Base-by-base conservation (phyloP, 2,888 invertebrate genomes). In the Hirudinaria manillensis region DNA sequence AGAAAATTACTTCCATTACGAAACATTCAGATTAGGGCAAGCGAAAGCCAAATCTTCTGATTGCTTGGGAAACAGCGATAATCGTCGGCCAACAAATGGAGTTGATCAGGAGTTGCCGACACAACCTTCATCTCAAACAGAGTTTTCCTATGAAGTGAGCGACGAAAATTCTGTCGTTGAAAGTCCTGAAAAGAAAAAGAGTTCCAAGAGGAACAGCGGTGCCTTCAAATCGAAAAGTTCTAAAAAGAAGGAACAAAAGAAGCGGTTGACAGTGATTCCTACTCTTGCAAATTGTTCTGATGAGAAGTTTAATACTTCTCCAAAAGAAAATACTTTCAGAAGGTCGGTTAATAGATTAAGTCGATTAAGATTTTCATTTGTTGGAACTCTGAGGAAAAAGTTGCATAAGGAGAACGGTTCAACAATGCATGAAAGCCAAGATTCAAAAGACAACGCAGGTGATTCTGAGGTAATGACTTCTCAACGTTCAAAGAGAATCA, bases 1-100 rank as follows among this genome's bases (percentile, higher is more conserved):
- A 10, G 32, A 61, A n/a, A 24, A 29, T 36, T 61, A 73, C 29
- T 73, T 73, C 73, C 51, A 45, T 38, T 65, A 56, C 24, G 61
- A 56, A 34, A 7, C 61, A 32, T 73, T 73, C 65, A 73, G 56
- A 32, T 34, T 16, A 2, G 24, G 10, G 6, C 61, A 61, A 61
- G 1, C 29, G 10, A 68, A 68, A 6, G 36, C 29, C 36, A 68
- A 68, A 36, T 36, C 32, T 68, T 34, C 13, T 16, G 36, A 34
- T 68, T 7, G 21, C 36, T 10, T 36, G 68, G 36, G 34, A 34
- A 68, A 29, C 10, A 21, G n/a, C 19, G n/a, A 24, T 34, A 68
- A n/a, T 32, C 34, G 7, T n/a, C n/a, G 7, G 3, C 10, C 29
- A 4, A 19, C 21, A 61, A 61, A 13, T 29, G 61, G n/a, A 24